These are phyloP conservation scores for Gymnodraco acuticeps DNA, from an alignment of 2,797 vertebrate species.

Conservation along the genomic window DNA sequence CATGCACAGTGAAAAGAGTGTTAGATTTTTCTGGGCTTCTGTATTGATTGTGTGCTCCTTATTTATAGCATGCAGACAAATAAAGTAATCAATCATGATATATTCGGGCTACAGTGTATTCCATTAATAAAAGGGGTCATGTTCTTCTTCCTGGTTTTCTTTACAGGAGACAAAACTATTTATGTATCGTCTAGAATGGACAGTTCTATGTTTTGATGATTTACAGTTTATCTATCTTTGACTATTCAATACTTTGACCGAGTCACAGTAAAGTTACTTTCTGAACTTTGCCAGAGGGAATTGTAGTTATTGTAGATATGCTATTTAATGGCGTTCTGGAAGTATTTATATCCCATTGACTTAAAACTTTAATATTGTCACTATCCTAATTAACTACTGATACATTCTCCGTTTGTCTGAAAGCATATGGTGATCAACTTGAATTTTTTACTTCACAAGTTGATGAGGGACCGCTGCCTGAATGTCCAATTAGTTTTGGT, in stretches of 20 bases:
- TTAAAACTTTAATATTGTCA: neutral
- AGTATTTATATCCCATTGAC: neutral
- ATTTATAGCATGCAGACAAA: constrained; percentile 50
- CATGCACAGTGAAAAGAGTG: neutral
- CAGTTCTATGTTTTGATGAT: constrained; percentile 16
- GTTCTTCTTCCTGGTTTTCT: constrained; percentile 21
- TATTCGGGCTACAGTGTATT: constrained; percentile 35
- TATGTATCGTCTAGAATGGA: neutral
- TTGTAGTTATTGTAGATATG: neutral
- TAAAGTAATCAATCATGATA: constrained; percentile 46
- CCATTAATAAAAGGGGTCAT: constrained; percentile 18
- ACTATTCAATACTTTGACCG: constrained; percentile 7
- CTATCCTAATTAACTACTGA: neutral
- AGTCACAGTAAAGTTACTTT: neutral
- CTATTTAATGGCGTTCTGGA: neutral
- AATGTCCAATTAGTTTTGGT: constrained; percentile 24
- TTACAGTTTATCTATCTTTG: constrained; percentile 1
- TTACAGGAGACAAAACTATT: constrained; percentile 16
- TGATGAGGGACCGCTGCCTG: neutral
- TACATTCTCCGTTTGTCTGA: neutral
- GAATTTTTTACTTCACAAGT: neutral
- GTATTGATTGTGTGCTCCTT: constrained; percentile 43
- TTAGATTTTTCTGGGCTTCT: constrained; percentile 27
- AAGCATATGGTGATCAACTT: neutral
- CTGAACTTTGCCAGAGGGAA: neutral